phyloP scores from a whole-genome alignment of 2,113 vertebrate genomes.

The Cariama cristata region DNA sequence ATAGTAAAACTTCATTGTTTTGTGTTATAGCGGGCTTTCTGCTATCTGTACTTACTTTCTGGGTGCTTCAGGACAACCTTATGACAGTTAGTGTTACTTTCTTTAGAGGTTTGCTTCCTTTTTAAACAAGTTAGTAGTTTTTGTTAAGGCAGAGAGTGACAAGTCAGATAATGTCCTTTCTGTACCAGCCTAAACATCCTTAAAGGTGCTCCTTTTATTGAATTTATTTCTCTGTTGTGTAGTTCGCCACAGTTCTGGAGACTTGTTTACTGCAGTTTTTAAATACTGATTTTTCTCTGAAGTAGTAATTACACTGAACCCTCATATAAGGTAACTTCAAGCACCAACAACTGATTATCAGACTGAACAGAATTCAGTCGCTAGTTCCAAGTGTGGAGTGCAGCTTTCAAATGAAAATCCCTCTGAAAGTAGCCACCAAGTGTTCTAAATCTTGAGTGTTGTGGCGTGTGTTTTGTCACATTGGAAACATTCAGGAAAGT shows the following conservation, averaged over 20 bases:
- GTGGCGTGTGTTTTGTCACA: background rate
- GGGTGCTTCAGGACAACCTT: background rate
- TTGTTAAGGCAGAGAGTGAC: background rate
- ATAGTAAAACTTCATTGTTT: background rate
- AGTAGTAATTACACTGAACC: background rate
- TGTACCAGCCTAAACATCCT: background rate
- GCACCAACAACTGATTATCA: background rate
- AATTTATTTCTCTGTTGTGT: background rate
- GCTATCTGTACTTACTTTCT: background rate
- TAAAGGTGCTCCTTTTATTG: background rate
- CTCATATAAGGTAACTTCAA: background rate
- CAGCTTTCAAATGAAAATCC: background rate
- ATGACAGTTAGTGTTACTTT: background rate
- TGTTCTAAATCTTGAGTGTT: background rate
- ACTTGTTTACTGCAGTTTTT: background rate
- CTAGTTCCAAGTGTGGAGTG: conserved; percentile 1
- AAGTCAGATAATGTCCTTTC: background rate
- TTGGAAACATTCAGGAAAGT: background rate
- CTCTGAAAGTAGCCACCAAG: background rate
- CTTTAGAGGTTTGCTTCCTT: background rate
- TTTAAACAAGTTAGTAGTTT: background rate
- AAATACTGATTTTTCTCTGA: background rate
- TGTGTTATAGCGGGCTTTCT: background rate
- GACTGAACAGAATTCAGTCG: background rate
- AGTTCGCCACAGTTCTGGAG: background rate